Percentiles rank a stretch among this genome's conserved stretches.
Conservation (phyloP, 2,113 vertebrate species). For the Okapia johnstoni region DNA sequence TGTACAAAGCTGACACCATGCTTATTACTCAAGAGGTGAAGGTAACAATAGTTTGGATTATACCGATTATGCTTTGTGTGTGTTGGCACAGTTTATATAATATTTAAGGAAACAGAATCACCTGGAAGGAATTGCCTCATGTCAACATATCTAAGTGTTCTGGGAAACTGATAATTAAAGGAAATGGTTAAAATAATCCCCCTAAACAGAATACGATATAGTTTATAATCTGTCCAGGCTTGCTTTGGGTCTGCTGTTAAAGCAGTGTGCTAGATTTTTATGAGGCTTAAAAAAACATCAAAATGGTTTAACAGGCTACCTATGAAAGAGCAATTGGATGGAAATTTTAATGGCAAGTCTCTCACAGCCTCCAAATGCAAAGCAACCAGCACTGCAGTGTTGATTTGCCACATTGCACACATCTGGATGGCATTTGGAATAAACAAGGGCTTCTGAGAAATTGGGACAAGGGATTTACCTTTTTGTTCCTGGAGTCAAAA, state of each 20-base stretch:
- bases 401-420: neutral
- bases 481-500: slow-evolving; percentile 52
- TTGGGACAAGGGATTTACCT: neutral
- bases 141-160: slow-evolving; percentile 24
- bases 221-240: neutral
- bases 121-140: slow-evolving; percentile 27
- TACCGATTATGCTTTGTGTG: slow-evolving; percentile 29
- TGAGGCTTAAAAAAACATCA: neutral
- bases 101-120: slow-evolving; percentile 49
- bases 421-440: slow-evolving; percentile 43
- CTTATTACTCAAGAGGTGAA: slow-evolving; percentile 34
- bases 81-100: slow-evolving; percentile 38
- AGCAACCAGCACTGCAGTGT: neutral
- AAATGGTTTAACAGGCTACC: slow-evolving; percentile 32
- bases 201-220: neutral
- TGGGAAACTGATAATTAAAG: slow-evolving; percentile 27
- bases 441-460: slow-evolving; percentile 40
- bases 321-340: slow-evolving; percentile 17
- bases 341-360: slow-evolving; percentile 22
- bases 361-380: slow-evolving; percentile 17
- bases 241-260: slow-evolving; percentile 35
- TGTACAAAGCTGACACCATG: slow-evolving; percentile 42
- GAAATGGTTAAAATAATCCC: slow-evolving; percentile 31
- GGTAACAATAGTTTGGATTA: slow-evolving; percentile 5
- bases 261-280: slow-evolving; percentile 17